phyloP scores from a whole-genome alignment of 2,113 vertebrate species.

The Melanerpes formicivorus region DNA sequence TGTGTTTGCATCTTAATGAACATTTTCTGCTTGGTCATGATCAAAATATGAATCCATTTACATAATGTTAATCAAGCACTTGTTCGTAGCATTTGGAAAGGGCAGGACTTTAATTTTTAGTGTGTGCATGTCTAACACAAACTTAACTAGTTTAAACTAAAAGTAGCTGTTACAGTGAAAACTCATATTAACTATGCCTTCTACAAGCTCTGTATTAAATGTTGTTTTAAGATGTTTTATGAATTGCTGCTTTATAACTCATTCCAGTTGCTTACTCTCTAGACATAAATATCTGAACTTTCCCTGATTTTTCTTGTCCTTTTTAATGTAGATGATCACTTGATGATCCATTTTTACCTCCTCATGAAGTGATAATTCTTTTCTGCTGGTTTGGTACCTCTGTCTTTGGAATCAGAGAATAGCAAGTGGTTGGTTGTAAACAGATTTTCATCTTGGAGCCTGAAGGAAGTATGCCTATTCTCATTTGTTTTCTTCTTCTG shows the following conservation, averaged over 20 bases:
- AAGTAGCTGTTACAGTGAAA: conserved; percentile 8
- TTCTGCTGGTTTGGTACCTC: neutral
- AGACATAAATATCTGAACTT: conserved; percentile 18
- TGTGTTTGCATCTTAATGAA: conserved; percentile 64
- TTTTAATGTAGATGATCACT: conserved; percentile 23
- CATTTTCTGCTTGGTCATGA: conserved; percentile 66
- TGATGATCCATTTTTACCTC: conserved; percentile 8
- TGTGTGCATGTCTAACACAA: neutral
- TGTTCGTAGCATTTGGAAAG: conserved; percentile 67
- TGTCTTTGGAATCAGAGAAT: neutral
- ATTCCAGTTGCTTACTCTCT: neutral
- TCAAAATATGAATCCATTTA: conserved; percentile 60
- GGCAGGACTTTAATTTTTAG: conserved; percentile 53
- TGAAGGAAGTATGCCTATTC: neutral
- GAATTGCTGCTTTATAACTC: conserved; percentile 26
- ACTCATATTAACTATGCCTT: neutral
- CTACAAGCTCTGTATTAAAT: neutral
- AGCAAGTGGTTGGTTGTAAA: neutral
- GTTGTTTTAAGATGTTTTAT: neutral
- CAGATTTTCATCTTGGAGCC: neutral
- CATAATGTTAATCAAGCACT: conserved; percentile 68
- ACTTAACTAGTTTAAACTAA: conserved; percentile 52
- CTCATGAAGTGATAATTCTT: neutral
- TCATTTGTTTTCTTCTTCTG: neutral
- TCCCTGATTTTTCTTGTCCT: neutral